Conservation (phyloP, 2,113 vertebrate genomes). For the Apaloderma vittatum region DNA sequence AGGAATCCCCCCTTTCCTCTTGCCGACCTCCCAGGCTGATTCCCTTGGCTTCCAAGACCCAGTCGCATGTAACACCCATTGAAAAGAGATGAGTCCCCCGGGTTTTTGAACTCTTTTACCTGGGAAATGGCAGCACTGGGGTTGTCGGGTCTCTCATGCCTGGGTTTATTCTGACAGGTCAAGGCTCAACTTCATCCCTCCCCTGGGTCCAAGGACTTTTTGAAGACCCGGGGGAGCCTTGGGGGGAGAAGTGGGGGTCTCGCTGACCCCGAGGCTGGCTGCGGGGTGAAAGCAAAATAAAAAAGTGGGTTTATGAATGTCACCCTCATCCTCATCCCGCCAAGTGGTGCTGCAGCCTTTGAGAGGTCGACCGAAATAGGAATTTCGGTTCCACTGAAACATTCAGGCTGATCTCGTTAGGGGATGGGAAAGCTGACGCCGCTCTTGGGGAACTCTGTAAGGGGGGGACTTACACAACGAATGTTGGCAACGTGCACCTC, state of each 20-base stretch:
- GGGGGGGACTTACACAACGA: accelerated
- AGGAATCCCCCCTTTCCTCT: not conserved
- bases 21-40: not conserved
- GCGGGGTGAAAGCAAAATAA: not conserved
- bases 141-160: not conserved
- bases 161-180: not conserved
- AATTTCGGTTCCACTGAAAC: not conserved
- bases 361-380: accelerated
- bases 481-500: not conserved
- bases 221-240: not conserved
- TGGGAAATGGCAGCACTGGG: not conserved
- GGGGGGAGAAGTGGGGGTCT: not conserved
- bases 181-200: not conserved
- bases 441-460: not conserved
- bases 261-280: accelerated
- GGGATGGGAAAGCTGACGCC: not conserved
- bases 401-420: not conserved
- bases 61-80: not conserved
- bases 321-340: not conserved
- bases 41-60: not conserved
- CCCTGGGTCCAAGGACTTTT: not conserved
- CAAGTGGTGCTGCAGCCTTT: not conserved
- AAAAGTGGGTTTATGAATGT: not conserved
- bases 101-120: not conserved
- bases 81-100: accelerated